Conservation (phyloP, 2,888 invertebrate species). For the Deilephila porcellus region DNA sequence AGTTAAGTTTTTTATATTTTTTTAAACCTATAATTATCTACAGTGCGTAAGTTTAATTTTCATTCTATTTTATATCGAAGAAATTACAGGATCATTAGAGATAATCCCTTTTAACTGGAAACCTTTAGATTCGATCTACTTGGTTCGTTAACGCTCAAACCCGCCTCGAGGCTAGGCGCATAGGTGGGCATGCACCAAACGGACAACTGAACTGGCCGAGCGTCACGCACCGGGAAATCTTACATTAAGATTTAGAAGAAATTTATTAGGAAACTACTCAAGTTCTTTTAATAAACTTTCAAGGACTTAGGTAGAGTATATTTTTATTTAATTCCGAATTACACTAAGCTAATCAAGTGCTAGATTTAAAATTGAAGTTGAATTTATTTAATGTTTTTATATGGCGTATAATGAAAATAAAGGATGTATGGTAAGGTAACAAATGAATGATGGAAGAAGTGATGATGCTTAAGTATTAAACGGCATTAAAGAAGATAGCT, state of each 20-base stretch:
- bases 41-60: slow-evolving; percentile 80
- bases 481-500: slow-evolving; percentile 69
- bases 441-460: slow-evolving; percentile 49
- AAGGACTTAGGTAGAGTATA: slow-evolving; percentile 64
- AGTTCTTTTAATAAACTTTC: slow-evolving; percentile 71
- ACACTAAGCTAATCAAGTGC: slow-evolving; percentile 76
- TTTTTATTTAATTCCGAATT: slow-evolving; percentile 73
- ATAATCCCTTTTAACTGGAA: slow-evolving; percentile 73
- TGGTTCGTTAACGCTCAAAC: slow-evolving; percentile 25
- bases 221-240: slow-evolving; percentile 63
- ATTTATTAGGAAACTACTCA: slow-evolving; percentile 77
- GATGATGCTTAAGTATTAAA: slow-evolving; percentile 46
- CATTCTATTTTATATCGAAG: slow-evolving; percentile 72
- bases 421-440: slow-evolving; percentile 29
- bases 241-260: slow-evolving; percentile 81
- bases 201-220: slow-evolving; percentile 1
- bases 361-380: slow-evolving; percentile 66
- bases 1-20: slow-evolving; percentile 69
- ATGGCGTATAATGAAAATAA: slow-evolving; percentile 35
- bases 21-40: slow-evolving; percentile 80
- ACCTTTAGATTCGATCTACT: slow-evolving; percentile 63
- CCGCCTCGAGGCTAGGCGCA: neutral
- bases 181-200: neutral
- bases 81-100: slow-evolving; percentile 62
- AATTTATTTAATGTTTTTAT: slow-evolving; percentile 49